phyloP scores from a whole-genome alignment of 2,113 vertebrate genomes.

The Cisticola juncidis region DNA sequence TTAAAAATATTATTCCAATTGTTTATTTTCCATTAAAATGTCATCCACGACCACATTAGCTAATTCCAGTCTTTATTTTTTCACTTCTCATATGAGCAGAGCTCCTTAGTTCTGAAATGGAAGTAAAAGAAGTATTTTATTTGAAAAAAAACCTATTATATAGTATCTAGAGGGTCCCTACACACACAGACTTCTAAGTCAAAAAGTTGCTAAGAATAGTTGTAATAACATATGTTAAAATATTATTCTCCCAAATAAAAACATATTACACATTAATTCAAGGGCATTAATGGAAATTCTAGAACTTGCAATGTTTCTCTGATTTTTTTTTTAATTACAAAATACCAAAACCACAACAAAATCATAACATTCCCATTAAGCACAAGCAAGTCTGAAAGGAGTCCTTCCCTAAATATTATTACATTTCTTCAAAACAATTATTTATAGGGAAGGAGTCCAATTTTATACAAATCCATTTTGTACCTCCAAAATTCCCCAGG shows the following conservation, averaged over 20 bases:
- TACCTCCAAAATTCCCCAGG: background rate
- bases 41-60: background rate
- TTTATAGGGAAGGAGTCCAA: background rate
- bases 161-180: background rate
- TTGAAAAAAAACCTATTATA: background rate
- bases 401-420: background rate
- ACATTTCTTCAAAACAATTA: background rate
- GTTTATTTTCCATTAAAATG: background rate
- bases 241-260: background rate
- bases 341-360: background rate
- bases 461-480: background rate
- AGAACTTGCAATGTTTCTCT: background rate
- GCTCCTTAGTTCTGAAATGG: background rate
- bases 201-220: constrained; percentile 3
- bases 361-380: background rate
- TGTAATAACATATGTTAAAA: background rate
- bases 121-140: constrained; percentile 7
- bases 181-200: background rate
- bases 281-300: background rate
- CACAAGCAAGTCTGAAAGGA: background rate
- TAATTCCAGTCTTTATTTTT: background rate
- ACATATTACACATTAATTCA: background rate
- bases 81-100: background rate
- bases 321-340: background rate
- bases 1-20: background rate